A percentile compares a stretch with the other conserved stretches of the same genome.
Conservation (phyloP, 2,797 vertebrate genomes). For the Miichthys miiuy region DNA sequence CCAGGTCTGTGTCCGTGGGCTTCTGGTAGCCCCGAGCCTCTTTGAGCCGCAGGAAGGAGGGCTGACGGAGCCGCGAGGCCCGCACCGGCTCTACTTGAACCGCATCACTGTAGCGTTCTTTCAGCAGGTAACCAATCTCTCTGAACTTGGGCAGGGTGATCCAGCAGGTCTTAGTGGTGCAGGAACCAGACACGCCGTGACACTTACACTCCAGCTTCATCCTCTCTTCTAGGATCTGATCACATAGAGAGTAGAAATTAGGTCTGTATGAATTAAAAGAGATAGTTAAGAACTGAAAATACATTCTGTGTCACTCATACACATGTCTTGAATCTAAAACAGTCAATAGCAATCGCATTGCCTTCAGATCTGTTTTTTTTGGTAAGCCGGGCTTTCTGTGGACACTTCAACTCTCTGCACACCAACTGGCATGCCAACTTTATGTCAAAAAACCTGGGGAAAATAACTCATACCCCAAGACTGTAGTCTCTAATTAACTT, state of each 20-base stretch:
- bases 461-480: constrained; percentile 74
- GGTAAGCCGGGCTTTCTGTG: constrained; percentile 48
- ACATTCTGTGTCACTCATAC: not conserved
- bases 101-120: constrained; percentile 94
- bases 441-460: constrained; percentile 80
- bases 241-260: constrained; percentile 37
- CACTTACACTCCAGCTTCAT: constrained; percentile 99
- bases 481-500: constrained; percentile 84
- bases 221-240: constrained; percentile 93
- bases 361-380: constrained; percentile 34
- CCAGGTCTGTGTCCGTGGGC: constrained; percentile 95
- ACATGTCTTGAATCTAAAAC: constrained; percentile 25
- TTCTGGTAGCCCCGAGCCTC: constrained; percentile 96
- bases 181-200: constrained; percentile 97
- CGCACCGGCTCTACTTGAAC: constrained; percentile 96
- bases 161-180: constrained; percentile 99
- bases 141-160: constrained; percentile 97
- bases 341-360: constrained; percentile 10
- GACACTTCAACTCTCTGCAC: constrained; percentile 66
- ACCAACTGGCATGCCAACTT: constrained; percentile 72
- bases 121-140: constrained; percentile 95
- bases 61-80: constrained; percentile 94
- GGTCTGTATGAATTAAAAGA: constrained; percentile 12
- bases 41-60: constrained; percentile 96
- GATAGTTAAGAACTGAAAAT: constrained; percentile 7